A percentile compares a stretch with the other conserved stretches of the same genome.
Conservation (phyloP, 2,113 vertebrate genomes). For the Oryzias melastigma region DNA sequence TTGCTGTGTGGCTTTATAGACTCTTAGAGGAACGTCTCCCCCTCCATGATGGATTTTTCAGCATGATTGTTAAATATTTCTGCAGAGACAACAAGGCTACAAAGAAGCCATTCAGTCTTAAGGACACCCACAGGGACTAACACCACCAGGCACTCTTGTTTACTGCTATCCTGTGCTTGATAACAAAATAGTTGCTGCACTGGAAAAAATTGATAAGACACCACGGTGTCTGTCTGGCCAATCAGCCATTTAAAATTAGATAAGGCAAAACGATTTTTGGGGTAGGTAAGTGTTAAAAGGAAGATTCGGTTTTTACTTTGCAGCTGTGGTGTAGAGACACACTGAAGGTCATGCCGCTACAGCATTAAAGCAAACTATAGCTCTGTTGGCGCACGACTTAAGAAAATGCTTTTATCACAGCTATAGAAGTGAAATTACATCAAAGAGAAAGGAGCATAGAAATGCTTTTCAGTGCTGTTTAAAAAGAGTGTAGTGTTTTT, state of each 20-base stretch:
- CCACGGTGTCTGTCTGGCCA: background rate
- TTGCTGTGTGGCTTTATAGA: conserved; percentile 12
- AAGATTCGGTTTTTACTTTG: background rate
- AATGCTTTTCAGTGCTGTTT: no score
- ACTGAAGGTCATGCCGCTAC: background rate
- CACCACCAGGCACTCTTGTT: conserved; percentile 9
- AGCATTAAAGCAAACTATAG: no score
- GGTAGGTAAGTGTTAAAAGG: background rate
- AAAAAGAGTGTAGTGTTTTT: no score
- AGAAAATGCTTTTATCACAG: no score
- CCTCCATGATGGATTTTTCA: conserved; percentile 15
- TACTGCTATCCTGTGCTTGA: conserved; percentile 3
- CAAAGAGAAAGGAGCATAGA: no score
- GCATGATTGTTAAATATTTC: conserved; percentile 22
- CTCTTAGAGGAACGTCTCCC: conserved; percentile 21
- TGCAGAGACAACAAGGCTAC: conserved; percentile 14
- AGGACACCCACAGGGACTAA: conserved; percentile 5
- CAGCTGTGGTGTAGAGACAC: background rate
- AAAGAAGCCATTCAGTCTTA: conserved; percentile 14
- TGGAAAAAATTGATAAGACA: conserved; percentile 2
- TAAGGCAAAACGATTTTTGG: background rate
- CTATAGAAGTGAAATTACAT: no score
- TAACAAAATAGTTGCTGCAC: background rate
- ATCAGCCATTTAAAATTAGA: conserved; percentile 9
- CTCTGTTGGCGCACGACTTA: no score